Conservation (phyloP, 2,888 invertebrate species). For the Pediacus dermestoides region DNA sequence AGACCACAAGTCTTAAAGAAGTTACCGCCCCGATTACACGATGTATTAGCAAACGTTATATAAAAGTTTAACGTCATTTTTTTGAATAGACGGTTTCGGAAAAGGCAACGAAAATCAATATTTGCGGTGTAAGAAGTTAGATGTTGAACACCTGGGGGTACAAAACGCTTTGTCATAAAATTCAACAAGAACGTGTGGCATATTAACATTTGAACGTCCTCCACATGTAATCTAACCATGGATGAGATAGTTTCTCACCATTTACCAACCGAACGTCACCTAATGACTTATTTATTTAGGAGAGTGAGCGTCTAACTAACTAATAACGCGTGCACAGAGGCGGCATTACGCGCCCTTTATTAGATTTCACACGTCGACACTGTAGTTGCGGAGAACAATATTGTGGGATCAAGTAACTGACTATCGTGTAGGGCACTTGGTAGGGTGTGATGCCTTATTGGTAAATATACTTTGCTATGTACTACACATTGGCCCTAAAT, state of each 20-base stretch:
- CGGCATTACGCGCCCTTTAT: conserved; percentile 33
- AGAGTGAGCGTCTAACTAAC: no score
- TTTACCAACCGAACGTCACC: conserved; percentile 11
- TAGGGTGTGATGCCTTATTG: conserved; percentile 10
- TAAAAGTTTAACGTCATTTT: conserved; percentile 21
- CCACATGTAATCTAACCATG: no score
- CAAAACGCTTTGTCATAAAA: conserved; percentile 25
- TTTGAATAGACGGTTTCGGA: conserved; percentile 19
- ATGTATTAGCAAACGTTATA: conserved; percentile 20
- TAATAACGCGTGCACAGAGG: conserved; percentile 25
- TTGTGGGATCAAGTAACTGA: conserved; percentile 19
- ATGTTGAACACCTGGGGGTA: conserved; percentile 27
- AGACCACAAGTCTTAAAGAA: conserved; percentile 13
- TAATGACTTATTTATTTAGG: conserved; percentile 14
- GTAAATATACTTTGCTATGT: conserved; percentile 20
- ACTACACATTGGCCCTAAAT: conserved; percentile 30
- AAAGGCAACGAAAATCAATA: conserved; percentile 30
- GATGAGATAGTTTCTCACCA: conserved; percentile 3
- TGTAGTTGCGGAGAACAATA: conserved; percentile 17
- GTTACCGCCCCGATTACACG: conserved; percentile 20
- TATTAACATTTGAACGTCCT: no score
- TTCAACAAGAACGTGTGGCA: no score
- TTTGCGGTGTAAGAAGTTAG: conserved; percentile 29
- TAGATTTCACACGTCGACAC: conserved; percentile 30
- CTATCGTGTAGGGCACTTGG: conserved; percentile 5